These are phyloP conservation scores for Neosalanx taihuensis DNA, from an alignment of 2,797 vertebrate genomes.

Conservation along the genomic window DNA sequence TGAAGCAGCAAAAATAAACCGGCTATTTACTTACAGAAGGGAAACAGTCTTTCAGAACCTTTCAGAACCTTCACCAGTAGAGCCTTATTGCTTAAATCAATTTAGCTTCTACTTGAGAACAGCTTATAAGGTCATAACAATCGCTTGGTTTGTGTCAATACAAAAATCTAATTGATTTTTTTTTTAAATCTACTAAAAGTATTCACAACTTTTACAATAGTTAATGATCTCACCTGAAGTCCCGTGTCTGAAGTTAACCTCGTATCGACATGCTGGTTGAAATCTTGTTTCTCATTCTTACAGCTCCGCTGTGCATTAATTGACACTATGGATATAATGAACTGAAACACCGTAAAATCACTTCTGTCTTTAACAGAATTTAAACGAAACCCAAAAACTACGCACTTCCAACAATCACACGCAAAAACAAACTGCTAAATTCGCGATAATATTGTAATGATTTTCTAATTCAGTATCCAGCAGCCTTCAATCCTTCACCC, in stretches of 20 bases:
- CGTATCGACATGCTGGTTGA: slow-evolving; percentile 40
- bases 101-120: not conserved
- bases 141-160: not conserved
- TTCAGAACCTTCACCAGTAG: too few relatives aligned
- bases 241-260: slow-evolving; percentile 48
- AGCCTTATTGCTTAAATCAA: too few relatives aligned
- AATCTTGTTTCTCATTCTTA: slow-evolving; percentile 24
- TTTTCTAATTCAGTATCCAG: not conserved
- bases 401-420: slow-evolving; percentile 8
- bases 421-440: not conserved
- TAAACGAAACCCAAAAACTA: not conserved
- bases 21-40: not conserved
- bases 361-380: not conserved
- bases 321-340: slow-evolving; percentile 28
- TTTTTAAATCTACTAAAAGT: too few relatives aligned
- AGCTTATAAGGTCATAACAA: not conserved
- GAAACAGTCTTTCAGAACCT: too few relatives aligned
- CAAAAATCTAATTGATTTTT: not conserved
- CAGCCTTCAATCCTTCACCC: slow-evolving; percentile 28
- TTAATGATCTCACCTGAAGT: slow-evolving; percentile 48
- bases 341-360: slow-evolving; percentile 9
- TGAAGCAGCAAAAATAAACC: not conserved
- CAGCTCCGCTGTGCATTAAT: slow-evolving; percentile 61
- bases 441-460: not conserved
- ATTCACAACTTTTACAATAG: not conserved